Conservation (phyloP, 2,797 vertebrate species). For the Gobio occitaniae region DNA sequence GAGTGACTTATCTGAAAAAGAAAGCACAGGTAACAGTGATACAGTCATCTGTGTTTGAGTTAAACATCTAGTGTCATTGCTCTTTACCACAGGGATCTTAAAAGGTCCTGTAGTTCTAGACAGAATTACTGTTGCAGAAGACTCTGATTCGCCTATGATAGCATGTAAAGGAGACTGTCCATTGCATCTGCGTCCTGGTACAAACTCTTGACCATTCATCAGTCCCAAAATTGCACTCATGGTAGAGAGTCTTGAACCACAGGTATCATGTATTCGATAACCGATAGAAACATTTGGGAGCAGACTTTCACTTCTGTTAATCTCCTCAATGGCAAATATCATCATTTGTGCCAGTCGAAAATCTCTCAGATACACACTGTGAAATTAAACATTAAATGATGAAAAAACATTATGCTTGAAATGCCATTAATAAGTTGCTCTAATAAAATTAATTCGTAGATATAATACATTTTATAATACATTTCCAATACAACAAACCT, state of each 20-base stretch:
- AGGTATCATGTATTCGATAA: conserved; percentile 79
- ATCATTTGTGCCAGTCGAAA: conserved; percentile 78
- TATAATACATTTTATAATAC: too few species aligned
- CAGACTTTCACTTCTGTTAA: conserved; percentile 71
- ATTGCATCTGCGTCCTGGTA: conserved; percentile 60
- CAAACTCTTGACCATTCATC: conserved; percentile 68
- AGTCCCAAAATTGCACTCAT: conserved; percentile 75
- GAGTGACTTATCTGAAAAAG: conserved; percentile 75
- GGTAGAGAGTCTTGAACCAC: conserved; percentile 73
- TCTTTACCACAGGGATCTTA: conserved; percentile 76
- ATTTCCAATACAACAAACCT: too few species aligned
- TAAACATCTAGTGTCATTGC: not conserved
- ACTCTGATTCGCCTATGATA: conserved; percentile 80
- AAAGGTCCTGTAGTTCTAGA: conserved; percentile 75
- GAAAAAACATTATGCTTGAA: not conserved
- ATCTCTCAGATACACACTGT: conserved; percentile 76
- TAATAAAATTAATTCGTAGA: too few species aligned
- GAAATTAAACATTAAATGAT: not conserved
- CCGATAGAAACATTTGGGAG: conserved; percentile 76
- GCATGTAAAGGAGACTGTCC: conserved; percentile 73
- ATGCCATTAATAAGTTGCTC: not conserved
- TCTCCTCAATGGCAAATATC: conserved; percentile 80
- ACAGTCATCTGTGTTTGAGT: not conserved
- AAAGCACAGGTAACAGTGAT: not conserved
- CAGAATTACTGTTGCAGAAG: conserved; percentile 76